phyloP scores from a whole-genome alignment of 1,140 invertebrate species.

The Sycobia sp. region DNA sequence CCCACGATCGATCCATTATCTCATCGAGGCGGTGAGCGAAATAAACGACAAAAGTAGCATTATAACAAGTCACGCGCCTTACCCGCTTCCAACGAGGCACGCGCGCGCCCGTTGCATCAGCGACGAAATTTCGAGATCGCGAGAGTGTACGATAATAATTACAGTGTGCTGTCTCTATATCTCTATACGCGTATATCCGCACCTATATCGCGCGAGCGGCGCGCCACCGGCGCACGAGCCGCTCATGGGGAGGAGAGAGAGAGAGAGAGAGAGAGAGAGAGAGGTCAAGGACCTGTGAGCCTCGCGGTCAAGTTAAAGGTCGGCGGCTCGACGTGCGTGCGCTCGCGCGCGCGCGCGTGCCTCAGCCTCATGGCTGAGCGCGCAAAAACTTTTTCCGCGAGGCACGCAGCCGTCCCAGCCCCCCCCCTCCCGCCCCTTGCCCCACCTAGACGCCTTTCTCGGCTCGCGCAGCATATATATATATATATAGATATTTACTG shows the following conservation, averaged over 20 bases:
- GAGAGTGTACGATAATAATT: no score
- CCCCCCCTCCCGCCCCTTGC: no score
- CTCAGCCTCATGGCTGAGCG: slow-evolving; percentile 7
- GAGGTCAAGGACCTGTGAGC: slow-evolving; percentile 37
- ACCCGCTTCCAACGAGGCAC: no score
- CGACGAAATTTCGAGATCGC: slow-evolving; percentile 10
- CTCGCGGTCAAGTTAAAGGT: slow-evolving; percentile 52
- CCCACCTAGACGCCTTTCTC: not conserved
- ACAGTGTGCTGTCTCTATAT: no score
- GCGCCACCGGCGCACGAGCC: not conserved
- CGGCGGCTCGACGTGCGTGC: slow-evolving; percentile 26
- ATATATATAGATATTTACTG: no score
- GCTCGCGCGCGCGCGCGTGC: not conserved
- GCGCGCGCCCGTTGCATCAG: not conserved
- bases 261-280: not conserved
- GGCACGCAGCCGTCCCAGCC: not conserved
- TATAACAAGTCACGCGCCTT: no score
- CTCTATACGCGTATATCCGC: no score
- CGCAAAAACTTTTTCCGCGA: slow-evolving; percentile 10
- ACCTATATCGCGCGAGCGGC: not conserved
- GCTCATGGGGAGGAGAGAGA: no score
- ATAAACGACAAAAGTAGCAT: no score
- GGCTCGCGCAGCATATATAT: no score
- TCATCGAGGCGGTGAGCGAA: no score
- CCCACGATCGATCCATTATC: no score